Conservation (phyloP, 2,888 invertebrate species). For the Dasysyrphus albostriatus region DNA sequence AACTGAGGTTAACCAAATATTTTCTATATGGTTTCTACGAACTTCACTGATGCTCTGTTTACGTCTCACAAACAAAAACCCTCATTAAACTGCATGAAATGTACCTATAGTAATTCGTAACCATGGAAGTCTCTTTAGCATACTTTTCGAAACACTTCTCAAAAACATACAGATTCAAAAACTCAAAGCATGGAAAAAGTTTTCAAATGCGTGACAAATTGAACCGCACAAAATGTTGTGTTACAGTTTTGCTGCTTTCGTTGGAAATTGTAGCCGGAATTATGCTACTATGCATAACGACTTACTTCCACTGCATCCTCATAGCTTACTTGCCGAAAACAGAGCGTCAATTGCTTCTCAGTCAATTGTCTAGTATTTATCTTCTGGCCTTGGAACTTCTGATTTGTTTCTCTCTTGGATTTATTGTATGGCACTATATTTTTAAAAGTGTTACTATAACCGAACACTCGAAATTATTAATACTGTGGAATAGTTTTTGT, state of each 20-base stretch:
- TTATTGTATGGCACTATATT: conserved; percentile 79
- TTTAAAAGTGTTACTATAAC: conserved; percentile 76
- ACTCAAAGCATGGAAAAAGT: conserved; percentile 30
- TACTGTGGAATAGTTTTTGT: conserved; percentile 79
- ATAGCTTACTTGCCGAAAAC: conserved; percentile 77
- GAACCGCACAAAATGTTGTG: conserved; percentile 26
- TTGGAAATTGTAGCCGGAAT: conserved; percentile 78
- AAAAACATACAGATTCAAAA: neutral
- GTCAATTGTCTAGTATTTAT: conserved; percentile 79
- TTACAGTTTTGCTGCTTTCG: conserved; percentile 38
- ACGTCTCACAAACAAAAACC: neutral
- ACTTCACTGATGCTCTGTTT: neutral
- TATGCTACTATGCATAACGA: conserved; percentile 78
- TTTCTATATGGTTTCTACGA: neutral
- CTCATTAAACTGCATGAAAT: neutral
- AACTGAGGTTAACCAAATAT: neutral
- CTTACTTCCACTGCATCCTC: conserved; percentile 78
- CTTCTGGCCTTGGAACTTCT: conserved; percentile 78
- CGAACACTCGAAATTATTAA: conserved; percentile 26
- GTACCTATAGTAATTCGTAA: no score
- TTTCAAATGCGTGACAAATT: conserved; percentile 58
- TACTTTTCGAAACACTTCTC: neutral
- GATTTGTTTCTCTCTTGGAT: conserved; percentile 78
- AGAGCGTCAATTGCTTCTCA: conserved; percentile 77
- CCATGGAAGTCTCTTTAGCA: neutral